Evolutionary conservation across 1,140 invertebrate species (phyloP).

Genomic region (Eufriesea mexicana): DNA sequence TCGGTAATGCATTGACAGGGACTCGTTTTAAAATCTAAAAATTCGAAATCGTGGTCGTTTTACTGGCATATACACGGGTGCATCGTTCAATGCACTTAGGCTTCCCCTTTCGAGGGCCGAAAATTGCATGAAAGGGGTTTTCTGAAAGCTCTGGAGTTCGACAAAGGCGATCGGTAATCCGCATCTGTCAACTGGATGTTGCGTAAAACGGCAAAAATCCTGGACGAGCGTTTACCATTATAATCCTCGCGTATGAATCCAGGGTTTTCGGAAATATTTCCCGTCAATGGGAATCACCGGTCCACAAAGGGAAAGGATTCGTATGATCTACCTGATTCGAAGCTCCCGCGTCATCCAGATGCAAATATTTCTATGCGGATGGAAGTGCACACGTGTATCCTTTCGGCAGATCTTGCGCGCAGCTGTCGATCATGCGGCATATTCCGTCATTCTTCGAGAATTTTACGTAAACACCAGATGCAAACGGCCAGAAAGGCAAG

Average conservation of each 20-base stretch:
- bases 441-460: slow-evolving; percentile 61
- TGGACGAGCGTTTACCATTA: not conserved
- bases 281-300: not conserved
- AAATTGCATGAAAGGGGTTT: slow-evolving; percentile 5
- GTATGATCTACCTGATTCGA: slow-evolving; percentile 37
- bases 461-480: slow-evolving; percentile 78
- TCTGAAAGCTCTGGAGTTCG: not conserved
- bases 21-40: too few species aligned
- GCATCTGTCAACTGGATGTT: slow-evolving; percentile 50
- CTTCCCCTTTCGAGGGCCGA: not conserved
- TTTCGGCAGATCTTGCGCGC: slow-evolving; percentile 1
- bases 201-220: slow-evolving; percentile 7
- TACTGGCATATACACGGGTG: too few species aligned
- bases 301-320: not conserved
- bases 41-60: not conserved
- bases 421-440: slow-evolving; percentile 50
- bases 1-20: too few species aligned
- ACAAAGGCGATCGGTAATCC: slow-evolving; percentile 43
- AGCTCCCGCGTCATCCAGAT: slow-evolving; percentile 39
- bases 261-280: not conserved
- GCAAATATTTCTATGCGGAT: slow-evolving; percentile 51
- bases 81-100: not conserved
- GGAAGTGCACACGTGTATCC: not conserved
- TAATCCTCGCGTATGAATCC: not conserved
- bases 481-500: slow-evolving; percentile 47